Conservation (phyloP, 1,140 invertebrate species). For the Tetragnatha versicolor region DNA sequence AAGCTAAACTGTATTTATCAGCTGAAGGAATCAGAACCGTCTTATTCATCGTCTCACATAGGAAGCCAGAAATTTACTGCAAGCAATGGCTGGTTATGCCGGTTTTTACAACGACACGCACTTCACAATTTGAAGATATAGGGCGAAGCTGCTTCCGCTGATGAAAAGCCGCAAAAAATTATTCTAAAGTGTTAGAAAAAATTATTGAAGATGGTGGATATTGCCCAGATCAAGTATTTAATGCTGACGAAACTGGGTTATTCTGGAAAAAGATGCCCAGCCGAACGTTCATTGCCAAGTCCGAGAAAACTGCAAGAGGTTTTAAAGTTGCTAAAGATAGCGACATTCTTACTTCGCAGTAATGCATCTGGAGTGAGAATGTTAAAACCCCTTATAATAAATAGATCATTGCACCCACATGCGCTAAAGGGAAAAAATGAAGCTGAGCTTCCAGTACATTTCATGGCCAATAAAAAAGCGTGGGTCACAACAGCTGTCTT, state of each 20-base stretch:
- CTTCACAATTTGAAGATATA: conserved; percentile 35
- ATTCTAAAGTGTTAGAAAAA: conserved; percentile 58
- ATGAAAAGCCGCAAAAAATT: conserved; percentile 29
- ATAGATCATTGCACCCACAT: neutral
- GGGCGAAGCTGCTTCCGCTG: conserved; percentile 24
- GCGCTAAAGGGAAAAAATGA: neutral
- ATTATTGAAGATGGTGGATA: conserved; percentile 63
- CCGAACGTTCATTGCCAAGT: conserved; percentile 58
- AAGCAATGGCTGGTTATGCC: conserved; percentile 10
- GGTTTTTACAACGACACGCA: conserved; percentile 18
- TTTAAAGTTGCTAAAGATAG: conserved; percentile 65
- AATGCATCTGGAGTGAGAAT: neutral
- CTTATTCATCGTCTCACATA: conserved; percentile 20
- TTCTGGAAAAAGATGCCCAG: conserved; percentile 54
- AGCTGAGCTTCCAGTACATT: neutral
- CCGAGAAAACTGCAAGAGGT: conserved; percentile 63
- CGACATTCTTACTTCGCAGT: neutral
- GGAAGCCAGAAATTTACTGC: conserved; percentile 20
- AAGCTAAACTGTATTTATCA: conserved; percentile 18
- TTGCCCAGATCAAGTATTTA: conserved; percentile 63
- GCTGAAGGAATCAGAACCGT: neutral
- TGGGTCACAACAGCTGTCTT: neutral
- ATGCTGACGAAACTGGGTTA: conserved; percentile 53
- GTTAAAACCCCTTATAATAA: neutral
- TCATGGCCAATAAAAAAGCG: conserved; percentile 3